Conservation (phyloP, 1,140 invertebrate species). For the Diachasmimorpha longicaudata region DNA sequence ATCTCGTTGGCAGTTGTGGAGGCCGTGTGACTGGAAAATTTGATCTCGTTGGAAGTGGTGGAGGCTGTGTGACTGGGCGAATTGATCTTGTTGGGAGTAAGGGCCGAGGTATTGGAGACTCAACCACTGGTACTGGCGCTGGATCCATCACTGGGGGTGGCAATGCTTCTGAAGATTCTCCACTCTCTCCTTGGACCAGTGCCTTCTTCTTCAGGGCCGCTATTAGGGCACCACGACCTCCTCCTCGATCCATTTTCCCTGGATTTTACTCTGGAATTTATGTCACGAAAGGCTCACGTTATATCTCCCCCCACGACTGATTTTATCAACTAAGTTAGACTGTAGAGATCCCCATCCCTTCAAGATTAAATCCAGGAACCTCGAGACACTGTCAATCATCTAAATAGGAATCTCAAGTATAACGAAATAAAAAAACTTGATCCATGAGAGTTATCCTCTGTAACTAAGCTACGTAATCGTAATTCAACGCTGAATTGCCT, state of each 20-base stretch:
- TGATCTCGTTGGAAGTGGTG: neutral
- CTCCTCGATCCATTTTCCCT: constrained; percentile 16
- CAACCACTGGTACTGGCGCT: neutral
- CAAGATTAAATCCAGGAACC: no score
- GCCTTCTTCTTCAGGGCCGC: constrained; percentile 3
- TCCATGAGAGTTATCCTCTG: no score
- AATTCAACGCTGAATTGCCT: no score
- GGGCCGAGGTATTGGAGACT: neutral
- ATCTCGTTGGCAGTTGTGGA: neutral
- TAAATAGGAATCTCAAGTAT: no score
- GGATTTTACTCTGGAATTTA: neutral
- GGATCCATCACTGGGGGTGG: neutral
- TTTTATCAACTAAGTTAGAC: no score
- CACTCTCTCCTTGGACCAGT: neutral
- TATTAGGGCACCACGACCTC: constrained; percentile 8
- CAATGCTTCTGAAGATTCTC: neutral
- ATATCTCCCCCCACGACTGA: no score
- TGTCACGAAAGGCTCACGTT: neutral
- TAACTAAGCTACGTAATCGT: no score
- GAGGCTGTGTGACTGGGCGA: neutral
- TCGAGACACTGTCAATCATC: no score
- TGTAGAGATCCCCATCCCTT: no score
- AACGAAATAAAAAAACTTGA: no score
- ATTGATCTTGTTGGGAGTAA: neutral
- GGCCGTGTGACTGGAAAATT: no score